Evolutionary conservation across 2,113 vertebrate species (phyloP), one percentile per base, ranked within the genome.

Genomic region (Poicephalus gulielmi): DNA sequence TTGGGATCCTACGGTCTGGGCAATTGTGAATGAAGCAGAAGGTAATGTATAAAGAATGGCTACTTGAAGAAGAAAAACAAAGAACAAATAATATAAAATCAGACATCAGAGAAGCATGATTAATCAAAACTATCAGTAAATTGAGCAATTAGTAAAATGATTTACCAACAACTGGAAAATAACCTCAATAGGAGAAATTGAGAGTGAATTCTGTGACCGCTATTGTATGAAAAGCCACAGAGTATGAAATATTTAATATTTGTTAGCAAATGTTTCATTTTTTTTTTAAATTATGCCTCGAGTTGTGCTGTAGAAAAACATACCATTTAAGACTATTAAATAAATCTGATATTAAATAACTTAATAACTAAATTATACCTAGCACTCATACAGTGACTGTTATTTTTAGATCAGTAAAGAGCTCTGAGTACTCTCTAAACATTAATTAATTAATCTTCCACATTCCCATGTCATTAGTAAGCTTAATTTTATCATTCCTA

Each of bases 381-480:
- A 92, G 20, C 33, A 74, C 9, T 90, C 19, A 67, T 37, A 57
- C 10, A 70, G 46, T 62, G 53, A n/a, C n/a, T 90, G 33, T 14
- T 93, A 92, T 81, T 84, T 93, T 93, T 92, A 88, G 63, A 81
- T 57, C 55, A 44, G 5, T 75, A 64, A 91, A 92, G 60, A 94
- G 43, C 66, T 86, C 69, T 15, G 43, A 91, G 64, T 49, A 53
- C 69, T 78, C 68, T 94, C 60, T 75, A 64, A 68, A 68, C 27
- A 84, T 74, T 86, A 78, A 88, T 90, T 90, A 94, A 93, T 80
- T 83, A 88, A 80, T 74, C 91, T 74, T 71, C 83, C 83, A 60
- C 64, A 74, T 86, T 77, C 90, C 68, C 50, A 63, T n/a, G 24
- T 25, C 33, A 63, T 83, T 80, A 78, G 25, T 50, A 75, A 88